Evolutionary conservation across 2,113 vertebrate genomes (phyloP), one percentile per base, ranked within the genome.

Genomic region (Sinocyclocheilus anshuiensis): DNA sequence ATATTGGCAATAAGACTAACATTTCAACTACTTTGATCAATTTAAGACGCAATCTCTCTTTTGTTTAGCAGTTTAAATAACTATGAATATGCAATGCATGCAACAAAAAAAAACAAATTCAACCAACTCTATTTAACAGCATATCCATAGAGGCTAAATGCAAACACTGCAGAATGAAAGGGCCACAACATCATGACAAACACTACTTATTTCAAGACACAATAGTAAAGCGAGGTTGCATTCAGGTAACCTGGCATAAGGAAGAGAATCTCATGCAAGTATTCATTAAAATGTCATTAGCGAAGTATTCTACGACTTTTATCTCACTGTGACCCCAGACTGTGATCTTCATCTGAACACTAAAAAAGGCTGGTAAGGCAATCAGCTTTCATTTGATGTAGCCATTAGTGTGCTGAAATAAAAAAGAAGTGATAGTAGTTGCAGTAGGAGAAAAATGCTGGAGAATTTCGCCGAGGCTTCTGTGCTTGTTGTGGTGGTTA

Each of bases 401-500:
- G 48, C 26, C 24, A 57, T 77, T 77, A 29, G 33, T n/a, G n/a
- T n/a, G 76, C 8, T 22, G 26, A 57, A 18, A 18, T 33, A 12
- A 77, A 22, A 57, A 55, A 18, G 18, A 12, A 4, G 3, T 29
- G 75, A 26, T 22, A 10, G 16, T 78, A 55, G 50, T 33, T 20
- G 76, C 24, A 22, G 16, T 4, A 53, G 8, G 74, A 33, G 15
- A 18, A 57, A 78, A 57, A 75, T 20, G 0, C 9, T 16, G 65
- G 69, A 6, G 4, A 2, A 18, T 20, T 33, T 4, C 4, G n/a
- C 42, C 1, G 45, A 74, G 22, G 77, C 77, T 84, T 89, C 90
- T 89, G 92, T 88, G 90, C 88, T 91, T 61, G 72, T 24, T 94
- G 95, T 94, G 91, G 85, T 94, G 97, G 97, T 99, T 98, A 99